Evolutionary conservation across 2,888 invertebrate genomes (phyloP), one percentile per base, ranked within the genome.

Genomic region (Philonicus albiceps): DNA sequence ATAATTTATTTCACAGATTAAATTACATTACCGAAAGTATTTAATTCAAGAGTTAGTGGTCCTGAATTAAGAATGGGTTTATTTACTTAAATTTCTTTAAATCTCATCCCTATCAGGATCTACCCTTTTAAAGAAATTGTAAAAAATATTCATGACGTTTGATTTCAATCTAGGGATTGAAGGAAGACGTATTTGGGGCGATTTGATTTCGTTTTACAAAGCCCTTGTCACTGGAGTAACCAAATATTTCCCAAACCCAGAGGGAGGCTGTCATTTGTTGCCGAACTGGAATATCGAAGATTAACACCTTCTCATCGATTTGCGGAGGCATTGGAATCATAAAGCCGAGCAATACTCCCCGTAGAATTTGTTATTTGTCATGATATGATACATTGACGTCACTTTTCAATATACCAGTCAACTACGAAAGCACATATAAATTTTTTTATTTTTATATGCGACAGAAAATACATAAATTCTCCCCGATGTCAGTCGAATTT

Each of bases 401-500:
- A 40, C 31, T 53, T 49, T 49, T 80, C 80, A 80, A 80, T 43
- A 80, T 53, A 80, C 43, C 80, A 80, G 53, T 80, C 43, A 80
- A 22, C 53, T 53, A 80, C 53, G 49, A 80, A 80, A 80, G 80
- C 30, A 53, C 49, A 53, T 7, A 49, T 53, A n/a, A 22, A 80
- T 31, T 53, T 80, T 80, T 80, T 74, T 74, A 34, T 74, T 37
- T 74, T 74, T 31, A 31, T 31, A 31, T 53, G 80, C 53, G 53
- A 53, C 30, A 19, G 27, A 64, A 64, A 27, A 80, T 19, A 80
- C 30, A 80, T 80, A 80, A 80, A 80, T 80, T 80, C 49, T 37
- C 74, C 74, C 37, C 49, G 49, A 43, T 80, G 83, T 83, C 83
- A 83, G 83, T 83, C 34, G 64, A 72, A 83, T 83, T 83, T 72